Base-by-base conservation (phyloP, 1,140 invertebrate species). In the Drosophila nigromelanica region DNA sequence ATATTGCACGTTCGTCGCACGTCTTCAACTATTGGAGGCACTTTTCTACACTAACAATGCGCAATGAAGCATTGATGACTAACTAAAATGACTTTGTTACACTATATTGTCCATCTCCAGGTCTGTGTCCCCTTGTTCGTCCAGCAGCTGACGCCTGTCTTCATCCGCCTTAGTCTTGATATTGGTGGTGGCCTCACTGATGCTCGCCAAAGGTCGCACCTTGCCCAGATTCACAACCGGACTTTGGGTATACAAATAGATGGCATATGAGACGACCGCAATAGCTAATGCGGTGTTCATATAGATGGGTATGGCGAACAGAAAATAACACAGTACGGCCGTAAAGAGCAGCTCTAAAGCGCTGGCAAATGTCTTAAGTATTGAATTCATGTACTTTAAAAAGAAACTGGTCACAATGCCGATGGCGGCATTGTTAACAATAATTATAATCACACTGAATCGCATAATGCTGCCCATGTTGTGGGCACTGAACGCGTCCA, bases 321-420 rank as follows among this genome's bases (percentile, higher is more conserved):
- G 94, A 40, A 98, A 92, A 94, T 96, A 98, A 85, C 97, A 97
- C 0, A 98, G 93, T 5, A 98, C 92, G 8, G 98, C 98, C 5
- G 97, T 98, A 80, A 99, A 97, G 37, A 98, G 93, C 11, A 99
- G 92, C 92, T 99, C 98, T 71, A 99, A 93, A 33, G 98, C 98
- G 93, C 97, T 97, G 1, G 98, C 98, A 93, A 99, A 99, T 7
- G 97, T 98, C 93, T 99, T 99, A 43, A 99, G 93, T 81, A 99
- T 99, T 7, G 98, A 99, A 92, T 99, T 99, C 60, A 99, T 93
- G 71, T 95, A 97, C 89, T 97, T 97, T 1, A 99, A 93, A 86
- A 99, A 99, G 87, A 99, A 96, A 91, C 97, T 98, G 0, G 98
- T 99, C 1, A 98, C 96, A 77, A 99, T 98, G 21, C 98, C 98